phyloP scores from a whole-genome alignment of 2,888 invertebrate species.

The Cephus pygmeus region DNA sequence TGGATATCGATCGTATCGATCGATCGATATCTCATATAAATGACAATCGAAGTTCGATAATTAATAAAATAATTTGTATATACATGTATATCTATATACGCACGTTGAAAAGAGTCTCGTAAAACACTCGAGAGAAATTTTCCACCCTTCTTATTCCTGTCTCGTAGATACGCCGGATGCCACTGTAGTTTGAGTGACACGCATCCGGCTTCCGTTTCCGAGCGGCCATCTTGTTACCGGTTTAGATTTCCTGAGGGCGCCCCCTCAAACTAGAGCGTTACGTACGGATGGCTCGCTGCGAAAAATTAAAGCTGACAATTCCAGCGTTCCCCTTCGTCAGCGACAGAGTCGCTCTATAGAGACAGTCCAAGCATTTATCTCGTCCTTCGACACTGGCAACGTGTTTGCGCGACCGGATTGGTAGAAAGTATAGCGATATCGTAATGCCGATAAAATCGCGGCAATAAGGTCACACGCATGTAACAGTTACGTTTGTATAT shows the following conservation, averaged over 20 bases:
- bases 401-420: background rate
- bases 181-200: slow-evolving; percentile 63
- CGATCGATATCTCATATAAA: background rate
- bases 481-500: background rate
- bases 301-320: slow-evolving; percentile 16
- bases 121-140: slow-evolving; percentile 6
- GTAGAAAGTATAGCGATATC: background rate
- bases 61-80: too few relatives aligned
- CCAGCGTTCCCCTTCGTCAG: background rate
- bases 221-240: slow-evolving; percentile 65
- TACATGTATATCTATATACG: background rate
- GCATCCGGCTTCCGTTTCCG: slow-evolving; percentile 66
- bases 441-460: background rate
- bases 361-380: background rate
- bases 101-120: background rate
- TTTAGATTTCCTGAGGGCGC: slow-evolving; percentile 52
- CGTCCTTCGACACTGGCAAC: background rate
- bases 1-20: background rate
- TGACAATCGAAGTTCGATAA: background rate
- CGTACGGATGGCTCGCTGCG: slow-evolving; percentile 12
- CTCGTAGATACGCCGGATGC: slow-evolving; percentile 60
- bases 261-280: slow-evolving; percentile 13
- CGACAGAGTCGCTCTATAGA: background rate
- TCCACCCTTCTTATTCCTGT: slow-evolving; percentile 39
- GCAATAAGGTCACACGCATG: background rate